Evolutionary conservation across 2,888 invertebrate genomes (phyloP), one percentile per base, ranked within the genome.

Genomic region (Meteorus colon): DNA sequence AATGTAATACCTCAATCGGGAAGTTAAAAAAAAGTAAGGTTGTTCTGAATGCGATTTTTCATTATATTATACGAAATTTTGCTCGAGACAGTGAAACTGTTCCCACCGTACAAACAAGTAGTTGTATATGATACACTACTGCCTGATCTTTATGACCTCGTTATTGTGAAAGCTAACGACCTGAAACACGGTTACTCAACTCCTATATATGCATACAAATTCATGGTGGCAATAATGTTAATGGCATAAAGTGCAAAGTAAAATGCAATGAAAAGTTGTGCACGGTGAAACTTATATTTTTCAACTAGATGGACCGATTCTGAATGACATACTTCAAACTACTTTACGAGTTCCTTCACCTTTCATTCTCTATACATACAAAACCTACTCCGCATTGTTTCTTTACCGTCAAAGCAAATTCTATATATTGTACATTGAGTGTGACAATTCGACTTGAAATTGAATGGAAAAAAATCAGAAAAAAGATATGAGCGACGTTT

Each of bases 81-180:
- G 2, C 16, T 62, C 55, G n/a, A 8, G 62, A 16, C n/a, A 62
- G 60, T 71, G 41, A 62, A 37, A 45, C 41, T 45, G n/a, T 29
- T 45, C 41, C 19, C 41, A 27, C 12, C 24, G 27, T 16, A 37
- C n/a, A 70, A 19, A 27, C 48, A 0, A 45, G 67, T 41, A 48
- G 5, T 16, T 29, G 6, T 62, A 60, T 24, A 65, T 65, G 19
- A 41, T 41, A 37, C 66, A 24, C 41, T 41, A 45, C 41, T 37
- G 37, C 29, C 59, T 55, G 34, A 70, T 70, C 19, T 71, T 71
- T 71, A 71, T 45, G 60, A 71, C 71, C n/a, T 45, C 62, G 29
- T 71, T 71, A 29, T 60, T 68, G 48, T 51, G 8, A 62, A 45
- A 45, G 37, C 60, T 71, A 70, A 70, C 55, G 59, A 16, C 27